Conservation (phyloP, 2,888 invertebrate species). For the Electrophaes corylata region DNA sequence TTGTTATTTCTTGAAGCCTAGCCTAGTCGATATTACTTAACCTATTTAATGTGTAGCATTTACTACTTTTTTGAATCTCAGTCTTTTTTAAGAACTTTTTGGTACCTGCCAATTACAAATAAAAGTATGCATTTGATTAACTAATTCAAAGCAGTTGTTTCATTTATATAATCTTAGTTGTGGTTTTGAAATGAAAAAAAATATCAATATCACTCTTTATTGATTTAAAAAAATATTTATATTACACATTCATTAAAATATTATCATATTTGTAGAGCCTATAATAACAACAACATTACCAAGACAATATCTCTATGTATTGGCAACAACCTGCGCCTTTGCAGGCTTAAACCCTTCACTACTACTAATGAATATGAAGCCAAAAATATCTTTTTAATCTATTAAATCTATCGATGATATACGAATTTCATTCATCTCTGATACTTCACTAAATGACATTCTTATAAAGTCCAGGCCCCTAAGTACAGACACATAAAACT, state of each 20-base stretch:
- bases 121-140: conserved; percentile 27
- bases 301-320: conserved; percentile 57
- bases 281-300: conserved; percentile 73
- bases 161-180: neutral
- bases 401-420: conserved; percentile 61
- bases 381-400: conserved; percentile 71
- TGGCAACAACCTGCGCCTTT: conserved; percentile 48
- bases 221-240: conserved; percentile 84
- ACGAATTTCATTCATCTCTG: conserved; percentile 62
- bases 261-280: conserved; percentile 70
- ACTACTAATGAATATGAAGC: conserved; percentile 67
- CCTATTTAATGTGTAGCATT: conserved; percentile 10
- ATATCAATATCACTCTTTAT: conserved; percentile 82
- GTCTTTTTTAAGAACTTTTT: conserved; percentile 48
- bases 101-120: conserved; percentile 36
- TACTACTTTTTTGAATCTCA: conserved; percentile 49
- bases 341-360: conserved; percentile 43
- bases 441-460: conserved; percentile 56
- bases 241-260: conserved; percentile 77
- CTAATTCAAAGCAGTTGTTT: conserved; percentile 15
- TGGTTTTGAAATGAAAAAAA: conserved; percentile 45
- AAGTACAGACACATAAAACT: conserved; percentile 67
- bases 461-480: conserved; percentile 69
- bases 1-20: conserved; percentile 23
- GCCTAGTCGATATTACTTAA: conserved; percentile 30